These are phyloP conservation scores for Nyleta sp. DNA, from an alignment of 2,888 invertebrate genomes.

Conservation along the genomic window DNA sequence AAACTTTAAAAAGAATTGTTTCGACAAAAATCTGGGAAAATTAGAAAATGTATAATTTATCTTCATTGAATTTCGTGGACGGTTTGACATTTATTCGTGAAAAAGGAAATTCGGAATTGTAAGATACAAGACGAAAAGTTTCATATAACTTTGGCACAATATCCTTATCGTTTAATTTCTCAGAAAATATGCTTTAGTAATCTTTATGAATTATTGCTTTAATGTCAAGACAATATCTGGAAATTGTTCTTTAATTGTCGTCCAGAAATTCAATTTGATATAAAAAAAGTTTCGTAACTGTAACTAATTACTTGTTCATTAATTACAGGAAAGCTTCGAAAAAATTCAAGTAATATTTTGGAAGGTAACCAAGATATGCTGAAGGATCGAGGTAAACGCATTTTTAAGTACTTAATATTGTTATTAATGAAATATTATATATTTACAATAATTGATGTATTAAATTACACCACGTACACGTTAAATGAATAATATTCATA, in stretches of 20 bases:
- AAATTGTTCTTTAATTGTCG: constrained; percentile 1
- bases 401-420: not conserved
- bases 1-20: constrained; percentile 3
- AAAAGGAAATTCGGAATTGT: constrained; percentile 15
- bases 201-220: constrained; percentile 8
- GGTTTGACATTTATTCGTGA: constrained; percentile 20
- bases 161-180: constrained; percentile 10
- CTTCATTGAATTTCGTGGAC: constrained; percentile 20
- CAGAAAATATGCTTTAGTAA: constrained; percentile 6
- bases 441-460: too few species aligned
- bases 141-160: constrained; percentile 18
- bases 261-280: not conserved
- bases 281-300: not conserved
- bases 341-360: constrained; percentile 77
- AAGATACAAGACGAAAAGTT: constrained; percentile 22
- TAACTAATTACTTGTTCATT: constrained; percentile 22
- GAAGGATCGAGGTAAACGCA: constrained; percentile 76
- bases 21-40: not conserved
- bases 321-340: constrained; percentile 78
- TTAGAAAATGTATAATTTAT: constrained; percentile 18
- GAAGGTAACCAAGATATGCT: constrained; percentile 80
- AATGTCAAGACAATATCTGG: not conserved
- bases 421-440: not conserved
- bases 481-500: too few species aligned
- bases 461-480: too few species aligned